Evolutionary conservation across 2,888 invertebrate genomes (phyloP), one percentile per base, ranked within the genome.

Genomic region (Liposcelis brunnea): DNA sequence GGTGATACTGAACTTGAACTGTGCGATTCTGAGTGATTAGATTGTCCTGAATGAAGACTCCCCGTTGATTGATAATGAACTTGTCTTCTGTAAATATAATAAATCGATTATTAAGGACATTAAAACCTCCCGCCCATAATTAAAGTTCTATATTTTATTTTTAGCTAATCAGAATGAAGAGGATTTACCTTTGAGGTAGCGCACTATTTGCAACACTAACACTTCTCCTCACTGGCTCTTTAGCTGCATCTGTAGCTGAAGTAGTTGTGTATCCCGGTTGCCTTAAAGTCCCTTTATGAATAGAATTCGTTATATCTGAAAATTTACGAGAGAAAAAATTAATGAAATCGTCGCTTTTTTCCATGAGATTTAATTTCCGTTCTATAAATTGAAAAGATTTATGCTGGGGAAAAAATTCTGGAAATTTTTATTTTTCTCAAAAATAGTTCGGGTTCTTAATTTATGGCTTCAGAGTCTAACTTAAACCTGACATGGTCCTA

Each of bases 1-100:
- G 85, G 85, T n/a, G 84, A 84, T 47, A 81, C 76, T 43, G 83
- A 82, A 55, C 80, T 83, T 6, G 83, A 83, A 56, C 83, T 84
- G 6, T 80, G 83, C 47, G 56, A 56, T 44, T 56, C 56, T 16
- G 19, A 19, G 11, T 40, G 40, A 21, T 40, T 40, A 40, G 19
- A 19, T 21, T 40, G 40, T 21, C 21, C 83, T 43, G 84, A 84
- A 63, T 85, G 84, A 42, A 83, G 68, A 2, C 82, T 82, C 14
- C 80, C 80, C 42, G 82, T 82, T 1, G 84, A 84, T 59, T 85
- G 84, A 64, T 85, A 83, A 61, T 83, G 82, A 10, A 80, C 76
- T 18, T 80, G 77, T 55, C 80, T 74, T 61, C 82, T 77, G 67
- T 31, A 65, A 66, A 50, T 15, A 51, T 44, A 26, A 26, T 6